Percentiles rank a stretch among this genome's conserved stretches.
These are phyloP conservation scores for Ornithoptera alexandrae DNA, from an alignment of 2,888 invertebrate genomes.

Conservation along the genomic window DNA sequence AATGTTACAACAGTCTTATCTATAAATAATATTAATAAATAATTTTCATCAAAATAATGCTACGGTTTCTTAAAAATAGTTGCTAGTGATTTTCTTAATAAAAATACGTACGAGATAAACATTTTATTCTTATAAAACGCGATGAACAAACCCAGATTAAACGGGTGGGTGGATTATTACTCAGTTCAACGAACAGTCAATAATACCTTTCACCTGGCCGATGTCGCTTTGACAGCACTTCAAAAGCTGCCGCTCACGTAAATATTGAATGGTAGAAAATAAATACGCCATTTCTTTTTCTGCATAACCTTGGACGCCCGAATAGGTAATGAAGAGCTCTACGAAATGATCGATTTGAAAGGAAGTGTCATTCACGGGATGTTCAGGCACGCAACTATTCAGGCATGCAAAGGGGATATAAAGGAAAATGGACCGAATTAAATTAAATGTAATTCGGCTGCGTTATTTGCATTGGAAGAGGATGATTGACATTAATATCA, in stretches of 20 bases:
- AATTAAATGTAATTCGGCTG: slow-evolving; percentile 11
- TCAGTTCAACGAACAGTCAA: slow-evolving; percentile 40
- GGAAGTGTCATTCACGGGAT: slow-evolving; percentile 24
- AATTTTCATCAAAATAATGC: too few species aligned
- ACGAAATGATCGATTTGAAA: slow-evolving; percentile 17
- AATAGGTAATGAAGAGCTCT: slow-evolving; percentile 25
- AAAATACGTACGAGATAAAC: neutral
- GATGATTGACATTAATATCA: neutral
- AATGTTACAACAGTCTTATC: too few species aligned
- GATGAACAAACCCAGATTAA: neutral
- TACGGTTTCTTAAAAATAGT: neutral
- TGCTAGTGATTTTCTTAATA: neutral
- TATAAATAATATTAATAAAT: too few species aligned
- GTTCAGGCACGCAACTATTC: slow-evolving; percentile 14
- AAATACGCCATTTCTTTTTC: slow-evolving; percentile 19
- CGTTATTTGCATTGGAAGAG: neutral
- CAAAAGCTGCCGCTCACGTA: slow-evolving; percentile 39
- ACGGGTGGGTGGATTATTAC: slow-evolving; percentile 1
- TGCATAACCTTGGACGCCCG: slow-evolving; percentile 16
- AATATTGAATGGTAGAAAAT: slow-evolving; percentile 15
- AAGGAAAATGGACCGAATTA: slow-evolving; percentile 21
- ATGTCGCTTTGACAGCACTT: slow-evolving; percentile 38
- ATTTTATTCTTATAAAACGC: neutral
- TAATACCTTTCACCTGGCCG: slow-evolving; percentile 45
- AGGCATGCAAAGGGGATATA: slow-evolving; percentile 19